These are phyloP conservation scores for Furcula furcula DNA, from an alignment of 2,888 invertebrate species.

Conservation along the genomic window DNA sequence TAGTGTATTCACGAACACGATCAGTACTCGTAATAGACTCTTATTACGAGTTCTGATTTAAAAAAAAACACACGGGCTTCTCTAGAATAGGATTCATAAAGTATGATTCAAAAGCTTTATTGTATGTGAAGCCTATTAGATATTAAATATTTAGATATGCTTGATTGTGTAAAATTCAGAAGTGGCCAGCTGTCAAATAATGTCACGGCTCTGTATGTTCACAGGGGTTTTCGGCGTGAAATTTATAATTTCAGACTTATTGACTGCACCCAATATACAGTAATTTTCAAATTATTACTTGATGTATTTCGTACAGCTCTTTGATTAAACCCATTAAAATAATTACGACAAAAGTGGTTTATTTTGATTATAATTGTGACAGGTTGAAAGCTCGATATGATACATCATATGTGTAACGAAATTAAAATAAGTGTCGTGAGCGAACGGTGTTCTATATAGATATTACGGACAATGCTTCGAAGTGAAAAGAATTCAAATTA, in stretches of 20 bases:
- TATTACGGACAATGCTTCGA: slow-evolving; percentile 5
- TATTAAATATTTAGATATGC: slow-evolving; percentile 49
- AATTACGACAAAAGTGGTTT: slow-evolving; percentile 29
- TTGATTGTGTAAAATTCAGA: slow-evolving; percentile 37
- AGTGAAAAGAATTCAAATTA: slow-evolving; percentile 66
- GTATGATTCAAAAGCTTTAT: no score
- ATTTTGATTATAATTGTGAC: slow-evolving; percentile 22
- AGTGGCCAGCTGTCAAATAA: slow-evolving; percentile 46
- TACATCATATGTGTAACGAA: slow-evolving; percentile 27
- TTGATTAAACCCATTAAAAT: slow-evolving; percentile 39
- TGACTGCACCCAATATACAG: slow-evolving; percentile 40
- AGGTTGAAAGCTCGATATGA: slow-evolving; percentile 10
- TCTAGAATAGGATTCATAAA: no score
- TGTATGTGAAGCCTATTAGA: no score
- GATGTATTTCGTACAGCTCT: slow-evolving; percentile 38
- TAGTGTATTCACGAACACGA: no score
- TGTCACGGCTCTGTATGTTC: slow-evolving; percentile 46
- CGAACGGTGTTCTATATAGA: no score
- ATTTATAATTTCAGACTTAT: slow-evolving; percentile 64
- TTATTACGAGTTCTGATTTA: no score
- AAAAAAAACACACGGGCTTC: no score
- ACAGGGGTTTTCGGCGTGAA: slow-evolving; percentile 55
- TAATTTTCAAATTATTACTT: slow-evolving; percentile 32
- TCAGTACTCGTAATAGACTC: no score
- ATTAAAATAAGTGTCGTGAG: slow-evolving; percentile 26